Base-by-base conservation (phyloP, 2,797 vertebrate species). In the Scyliorhinus canicula region DNA sequence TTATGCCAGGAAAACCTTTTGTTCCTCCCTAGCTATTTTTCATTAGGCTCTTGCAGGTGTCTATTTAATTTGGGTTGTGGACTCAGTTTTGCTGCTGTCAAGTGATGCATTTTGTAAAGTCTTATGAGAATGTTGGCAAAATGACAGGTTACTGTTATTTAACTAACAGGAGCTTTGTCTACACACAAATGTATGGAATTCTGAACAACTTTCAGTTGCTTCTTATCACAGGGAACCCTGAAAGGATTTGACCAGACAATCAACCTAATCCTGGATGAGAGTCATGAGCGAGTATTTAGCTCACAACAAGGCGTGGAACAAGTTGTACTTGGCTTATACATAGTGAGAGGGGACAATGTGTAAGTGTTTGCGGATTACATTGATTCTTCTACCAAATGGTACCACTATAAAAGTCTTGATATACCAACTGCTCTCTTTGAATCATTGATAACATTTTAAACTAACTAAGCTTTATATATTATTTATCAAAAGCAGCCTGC, bases 191-290 rank as follows among this genome's bases (percentile, higher is more conserved):
- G 40, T 50, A n/a, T 50, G 65, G 31, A 52, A 71, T 16, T 71
- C 50, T n/a, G 11, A 71, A 74, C 67, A 52, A 44, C 11, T 74
- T 94, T 94, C 19, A 1, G 11, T 79, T 95, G 12, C 88, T 95
- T 82, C 35, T 69, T 50, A 95, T 95, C 95, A 55, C 95, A 99
- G 99, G 99, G 99, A 79, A 99, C 99, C 0, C 96, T 99, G 84
- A 99, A 99, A 96, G 99, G 99, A 95, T 99, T 99, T 96, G 99
- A 99, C 97, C 99, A 99, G 97, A 99, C 99, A 95, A 99, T 99
- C 97, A 99, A 99, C 97, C 97, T 99, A 96, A 99, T 99, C 96
- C 97, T 99, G 97, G 99, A 99, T 95, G 99, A 99, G 97, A 99
- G 99, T 95, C 99, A 99, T 24, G 99, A 99, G 97, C 97, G 99